These are phyloP conservation scores for Helicoverpa zea DNA, from an alignment of 1,140 invertebrate species.

Conservation along the genomic window DNA sequence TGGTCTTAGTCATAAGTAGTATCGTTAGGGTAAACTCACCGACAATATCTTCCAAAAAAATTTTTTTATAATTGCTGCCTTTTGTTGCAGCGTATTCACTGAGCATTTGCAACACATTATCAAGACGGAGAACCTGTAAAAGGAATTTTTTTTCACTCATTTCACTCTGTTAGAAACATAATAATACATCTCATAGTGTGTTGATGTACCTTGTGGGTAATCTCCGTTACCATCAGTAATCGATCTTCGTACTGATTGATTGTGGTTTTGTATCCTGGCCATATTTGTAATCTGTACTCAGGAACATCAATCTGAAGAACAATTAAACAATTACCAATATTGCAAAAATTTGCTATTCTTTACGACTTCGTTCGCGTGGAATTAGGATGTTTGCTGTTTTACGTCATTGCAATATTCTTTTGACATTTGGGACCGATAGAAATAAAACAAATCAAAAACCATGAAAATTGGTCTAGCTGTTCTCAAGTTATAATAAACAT, in stretches of 20 bases:
- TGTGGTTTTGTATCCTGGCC: slow-evolving; percentile 93
- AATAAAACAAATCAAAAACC: too few relatives aligned
- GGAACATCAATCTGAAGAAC: slow-evolving; percentile 84
- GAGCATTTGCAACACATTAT: slow-evolving; percentile 88
- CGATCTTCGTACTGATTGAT: slow-evolving; percentile 92
- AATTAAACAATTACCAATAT: slow-evolving; percentile 15
- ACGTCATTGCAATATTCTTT: too few relatives aligned
- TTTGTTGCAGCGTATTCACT: slow-evolving; percentile 82
- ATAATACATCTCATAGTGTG: slow-evolving; percentile 2
- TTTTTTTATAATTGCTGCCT: slow-evolving; percentile 84
- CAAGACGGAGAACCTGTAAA: slow-evolving; percentile 81
- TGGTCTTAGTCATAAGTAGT: too few relatives aligned
- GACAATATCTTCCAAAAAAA: slow-evolving; percentile 88
- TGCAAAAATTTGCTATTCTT: too few relatives aligned
- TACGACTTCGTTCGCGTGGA: too few relatives aligned
- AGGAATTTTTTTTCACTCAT: not conserved
- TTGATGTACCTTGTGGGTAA: slow-evolving; percentile 90
- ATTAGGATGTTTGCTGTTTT: too few relatives aligned
- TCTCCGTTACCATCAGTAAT: slow-evolving; percentile 91
- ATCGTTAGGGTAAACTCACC: slow-evolving; percentile 78
- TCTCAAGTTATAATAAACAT: not conserved
- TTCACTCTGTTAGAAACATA: not conserved
- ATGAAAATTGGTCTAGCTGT: not conserved
- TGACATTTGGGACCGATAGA: too few relatives aligned
- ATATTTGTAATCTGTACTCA: slow-evolving; percentile 87